Conservation (phyloP, 2,888 invertebrate genomes). For the Cordylochernes scorpioides region DNA sequence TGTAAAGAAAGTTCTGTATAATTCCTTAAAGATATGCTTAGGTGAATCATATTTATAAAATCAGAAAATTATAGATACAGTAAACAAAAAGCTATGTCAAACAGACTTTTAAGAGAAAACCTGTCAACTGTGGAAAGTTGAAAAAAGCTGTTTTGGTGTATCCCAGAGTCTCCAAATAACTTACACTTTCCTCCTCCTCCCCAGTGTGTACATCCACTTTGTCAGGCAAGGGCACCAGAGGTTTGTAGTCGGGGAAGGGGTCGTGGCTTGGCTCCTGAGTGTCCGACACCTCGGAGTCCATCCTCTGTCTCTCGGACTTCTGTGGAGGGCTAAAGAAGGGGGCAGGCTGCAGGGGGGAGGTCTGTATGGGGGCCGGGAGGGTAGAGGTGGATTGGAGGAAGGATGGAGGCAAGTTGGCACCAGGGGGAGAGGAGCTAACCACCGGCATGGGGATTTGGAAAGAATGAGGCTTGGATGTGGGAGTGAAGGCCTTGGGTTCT, state of each 20-base stretch:
- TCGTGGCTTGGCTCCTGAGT: conserved; percentile 12
- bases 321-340: too few relatives aligned
- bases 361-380: conserved; percentile 8
- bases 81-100: too few relatives aligned
- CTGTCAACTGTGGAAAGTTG: too few relatives aligned
- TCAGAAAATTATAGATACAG: too few relatives aligned
- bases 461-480: conserved; percentile 26
- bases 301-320: not conserved
- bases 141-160: too few relatives aligned
- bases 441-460: conserved; percentile 37
- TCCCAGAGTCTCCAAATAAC: too few relatives aligned
- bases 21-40: too few relatives aligned
- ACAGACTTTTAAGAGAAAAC: too few relatives aligned
- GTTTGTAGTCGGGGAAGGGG: conserved; percentile 45
- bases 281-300: too few relatives aligned
- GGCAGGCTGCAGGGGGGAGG: too few relatives aligned
- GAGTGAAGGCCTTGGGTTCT: conserved; percentile 15
- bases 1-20: too few relatives aligned
- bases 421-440: conserved; percentile 13
- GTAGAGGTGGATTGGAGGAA: conserved; percentile 22
- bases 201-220: conserved; percentile 40
- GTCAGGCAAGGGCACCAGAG: conserved; percentile 60
- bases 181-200: conserved; percentile 21
- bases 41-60: too few relatives aligned
- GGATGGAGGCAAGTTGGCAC: conserved; percentile 3